Evolutionary conservation across 1,140 invertebrate genomes (phyloP), one percentile per base, ranked within the genome.

Genomic region (Popillia japonica): DNA sequence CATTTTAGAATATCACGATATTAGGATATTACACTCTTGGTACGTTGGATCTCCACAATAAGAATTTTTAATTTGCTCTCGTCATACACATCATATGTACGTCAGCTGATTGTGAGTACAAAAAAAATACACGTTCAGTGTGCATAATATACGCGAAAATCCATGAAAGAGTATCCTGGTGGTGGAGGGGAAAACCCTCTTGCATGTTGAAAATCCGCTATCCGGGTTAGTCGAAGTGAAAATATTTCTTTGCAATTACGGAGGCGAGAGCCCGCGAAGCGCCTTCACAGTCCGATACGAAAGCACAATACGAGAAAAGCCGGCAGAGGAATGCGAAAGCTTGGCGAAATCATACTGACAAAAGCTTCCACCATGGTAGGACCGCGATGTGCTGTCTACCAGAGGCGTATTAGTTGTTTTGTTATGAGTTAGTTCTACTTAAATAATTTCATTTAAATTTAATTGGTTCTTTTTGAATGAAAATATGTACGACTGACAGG

Each of bases 221-320:
- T 68, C 61, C 61, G 27, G 22, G 61, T 68, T 68, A 68, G 27
- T 14, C 61, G 27, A 34, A 34, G 61, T 68, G 61, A 68, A 27
- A 22, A 68, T 68, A 68, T 68, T 68, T 68, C 61, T 68, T 68
- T 68, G 61, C 61, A 68, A 68, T 68, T 68, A 68, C 61, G 61
- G 11, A 68, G 27, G 61, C 48, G 48, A 55, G 48, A 55, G 48
- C 14, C 48, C 48, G 48, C 48, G 48, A 55, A 55, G 48, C 48
- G 48, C 61, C 61, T 68, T 68, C 61, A 68, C 61, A 68, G 61
- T 68, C 61, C 61, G 61, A 68, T 68, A 68, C 48, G 48, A 55
- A 55, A 55, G 48, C 22, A 68, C 61, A 68, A 68, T 68, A 22
- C 27, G 61, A 4, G 61, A 68, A 68, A 68, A 23, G 61, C 22